Conservation (phyloP, 2,113 vertebrate genomes). For the Crotalus tigris region DNA sequence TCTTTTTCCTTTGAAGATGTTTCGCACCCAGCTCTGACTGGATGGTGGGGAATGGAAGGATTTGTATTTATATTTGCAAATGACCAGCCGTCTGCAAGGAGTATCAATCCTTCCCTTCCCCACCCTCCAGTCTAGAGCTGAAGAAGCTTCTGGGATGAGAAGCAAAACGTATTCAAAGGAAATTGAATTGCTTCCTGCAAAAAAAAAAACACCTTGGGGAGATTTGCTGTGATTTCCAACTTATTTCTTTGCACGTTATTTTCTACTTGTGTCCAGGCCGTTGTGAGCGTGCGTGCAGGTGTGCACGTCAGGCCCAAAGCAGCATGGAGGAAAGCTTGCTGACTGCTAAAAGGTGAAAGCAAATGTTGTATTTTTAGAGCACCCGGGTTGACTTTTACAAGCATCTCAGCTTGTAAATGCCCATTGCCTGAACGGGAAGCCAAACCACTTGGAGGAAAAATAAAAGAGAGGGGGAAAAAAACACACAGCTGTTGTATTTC, state of each 20-base stretch:
- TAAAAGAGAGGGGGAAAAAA: slow-evolving; percentile 11
- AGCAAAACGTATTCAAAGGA: no score
- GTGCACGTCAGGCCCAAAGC: not conserved
- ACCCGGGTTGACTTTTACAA: slow-evolving; percentile 44
- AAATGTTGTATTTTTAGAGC: slow-evolving; percentile 71
- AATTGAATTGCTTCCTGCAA: no score
- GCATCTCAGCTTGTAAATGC: slow-evolving; percentile 64
- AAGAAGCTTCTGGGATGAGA: no score
- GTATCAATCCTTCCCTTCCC: no score
- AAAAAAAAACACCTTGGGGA: no score
- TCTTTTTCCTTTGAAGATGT: no score
- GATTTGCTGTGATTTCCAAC: not conserved
- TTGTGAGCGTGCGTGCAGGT: not conserved
- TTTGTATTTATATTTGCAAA: no score
- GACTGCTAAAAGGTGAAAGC: slow-evolving; percentile 63
- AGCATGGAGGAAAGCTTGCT: slow-evolving; percentile 60
- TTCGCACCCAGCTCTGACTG: no score
- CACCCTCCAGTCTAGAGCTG: no score
- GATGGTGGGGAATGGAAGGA: no score
- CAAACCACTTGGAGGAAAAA: slow-evolving; percentile 58
- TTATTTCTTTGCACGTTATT: slow-evolving; percentile 20
- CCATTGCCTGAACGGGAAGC: slow-evolving; percentile 67
- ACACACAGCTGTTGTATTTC: slow-evolving; percentile 71
- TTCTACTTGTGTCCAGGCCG: slow-evolving; percentile 26
- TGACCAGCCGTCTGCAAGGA: no score